phyloP scores from a whole-genome alignment of 1,140 invertebrate genomes.

The Drosophila parvula region DNA sequence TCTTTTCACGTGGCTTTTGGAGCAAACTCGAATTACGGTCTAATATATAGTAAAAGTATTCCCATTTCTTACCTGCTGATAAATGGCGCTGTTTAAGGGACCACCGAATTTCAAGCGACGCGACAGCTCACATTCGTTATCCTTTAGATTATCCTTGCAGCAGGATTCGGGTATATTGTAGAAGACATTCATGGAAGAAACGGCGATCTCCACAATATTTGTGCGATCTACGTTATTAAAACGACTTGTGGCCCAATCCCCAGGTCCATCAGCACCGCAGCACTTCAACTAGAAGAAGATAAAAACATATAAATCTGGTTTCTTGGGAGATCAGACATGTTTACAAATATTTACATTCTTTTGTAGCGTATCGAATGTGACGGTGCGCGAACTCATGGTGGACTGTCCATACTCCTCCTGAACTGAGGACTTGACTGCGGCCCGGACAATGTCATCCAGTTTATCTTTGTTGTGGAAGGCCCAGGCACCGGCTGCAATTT shows the following conservation, averaged over 20 bases:
- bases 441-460: slow-evolving; percentile 87
- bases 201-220: slow-evolving; percentile 79
- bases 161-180: slow-evolving; percentile 87
- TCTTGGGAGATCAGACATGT: background rate
- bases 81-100: slow-evolving; percentile 85
- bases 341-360: slow-evolving; percentile 84
- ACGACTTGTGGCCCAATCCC: slow-evolving; percentile 89
- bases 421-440: slow-evolving; percentile 87
- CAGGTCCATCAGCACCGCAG: slow-evolving; percentile 89
- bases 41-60: too few relatives aligned
- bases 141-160: slow-evolving; percentile 85
- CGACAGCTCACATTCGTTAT: slow-evolving; percentile 84
- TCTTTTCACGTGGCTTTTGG: too few relatives aligned
- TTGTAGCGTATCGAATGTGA: slow-evolving; percentile 90
- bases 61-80: slow-evolving; percentile 85
- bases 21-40: too few relatives aligned
- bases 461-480: slow-evolving; percentile 88
- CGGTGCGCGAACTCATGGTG: slow-evolving; percentile 86
- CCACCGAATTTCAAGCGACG: slow-evolving; percentile 85
- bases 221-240: slow-evolving; percentile 85
- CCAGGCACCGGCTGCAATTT: slow-evolving; percentile 90
- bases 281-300: slow-evolving; percentile 86
- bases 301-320: slow-evolving; percentile 13
- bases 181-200: slow-evolving; percentile 76
- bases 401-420: slow-evolving; percentile 88